Evolutionary conservation across 2,113 vertebrate species (phyloP).

Genomic region (Pterocles gutturalis): DNA sequence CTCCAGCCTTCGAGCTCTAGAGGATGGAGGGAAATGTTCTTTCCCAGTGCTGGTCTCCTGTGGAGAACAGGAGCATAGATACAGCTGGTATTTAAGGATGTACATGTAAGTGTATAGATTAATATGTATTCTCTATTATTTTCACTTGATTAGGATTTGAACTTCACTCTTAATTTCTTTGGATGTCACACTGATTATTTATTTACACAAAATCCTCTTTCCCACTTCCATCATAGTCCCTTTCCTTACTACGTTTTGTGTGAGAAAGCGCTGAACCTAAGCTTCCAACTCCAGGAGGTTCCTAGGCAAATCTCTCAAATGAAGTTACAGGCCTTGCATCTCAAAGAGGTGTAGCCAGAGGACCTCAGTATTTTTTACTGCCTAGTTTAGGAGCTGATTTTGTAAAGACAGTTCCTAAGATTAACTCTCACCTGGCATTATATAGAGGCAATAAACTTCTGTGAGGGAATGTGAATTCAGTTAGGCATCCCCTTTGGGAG

Average conservation of each 20-base stretch:
- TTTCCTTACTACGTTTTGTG: not conserved
- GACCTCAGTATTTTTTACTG: not conserved
- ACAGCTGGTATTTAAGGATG: not conserved
- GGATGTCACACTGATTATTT: not conserved
- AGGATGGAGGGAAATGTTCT: not conserved
- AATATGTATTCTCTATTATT: not conserved
- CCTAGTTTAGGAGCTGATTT: not conserved
- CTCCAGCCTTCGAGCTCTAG: not conserved
- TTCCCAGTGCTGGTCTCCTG: not conserved
- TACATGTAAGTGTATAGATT: not conserved
- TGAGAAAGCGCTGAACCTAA: not conserved
- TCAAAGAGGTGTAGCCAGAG: not conserved
- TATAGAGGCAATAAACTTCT: not conserved
- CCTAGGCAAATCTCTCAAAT: not conserved
- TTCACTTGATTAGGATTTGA: not conserved
- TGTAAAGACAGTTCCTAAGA: not conserved
- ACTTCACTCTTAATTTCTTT: not conserved
- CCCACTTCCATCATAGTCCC: not conserved
- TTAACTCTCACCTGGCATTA: not conserved
- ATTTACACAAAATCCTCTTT: not conserved
- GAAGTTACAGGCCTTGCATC: not conserved
- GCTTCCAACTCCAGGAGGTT: not conserved
- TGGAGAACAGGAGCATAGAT: not conserved
- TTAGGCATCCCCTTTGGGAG: not conserved
- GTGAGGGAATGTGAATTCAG: not conserved